Evolutionary conservation across 2,888 invertebrate species (phyloP).

Genomic region (Lordiphosa fenestrarum): DNA sequence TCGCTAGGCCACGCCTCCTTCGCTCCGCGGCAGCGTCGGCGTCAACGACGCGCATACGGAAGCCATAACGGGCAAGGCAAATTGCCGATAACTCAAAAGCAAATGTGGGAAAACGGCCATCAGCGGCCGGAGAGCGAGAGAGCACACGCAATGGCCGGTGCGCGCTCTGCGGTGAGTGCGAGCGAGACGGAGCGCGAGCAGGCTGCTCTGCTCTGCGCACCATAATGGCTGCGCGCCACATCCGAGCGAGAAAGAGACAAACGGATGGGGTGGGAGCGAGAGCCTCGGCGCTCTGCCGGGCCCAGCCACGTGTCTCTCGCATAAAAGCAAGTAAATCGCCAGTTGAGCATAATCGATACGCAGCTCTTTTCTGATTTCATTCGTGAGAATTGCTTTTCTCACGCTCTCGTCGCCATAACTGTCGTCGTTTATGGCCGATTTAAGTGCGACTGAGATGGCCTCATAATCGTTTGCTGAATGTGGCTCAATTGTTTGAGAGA

Average conservation of each 20-base stretch:
- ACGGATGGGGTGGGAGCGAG: slow-evolving; percentile 16
- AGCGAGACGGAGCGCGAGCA: slow-evolving; percentile 50
- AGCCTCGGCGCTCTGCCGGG: slow-evolving; percentile 10
- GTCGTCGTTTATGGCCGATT: slow-evolving; percentile 79
- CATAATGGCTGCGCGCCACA: slow-evolving; percentile 60
- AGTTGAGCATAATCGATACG: slow-evolving; percentile 76
- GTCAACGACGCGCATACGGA: slow-evolving; percentile 72
- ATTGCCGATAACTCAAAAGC: slow-evolving; percentile 78
- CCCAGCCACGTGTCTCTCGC: slow-evolving; percentile 71
- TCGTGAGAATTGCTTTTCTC: slow-evolving; percentile 75
- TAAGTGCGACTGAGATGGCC: slow-evolving; percentile 81
- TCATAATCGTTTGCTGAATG: slow-evolving; percentile 80
- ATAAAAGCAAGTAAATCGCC: slow-evolving; percentile 71
- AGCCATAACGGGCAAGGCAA: slow-evolving; percentile 80
- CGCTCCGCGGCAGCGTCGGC: slow-evolving; percentile 43
- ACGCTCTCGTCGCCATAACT: slow-evolving; percentile 75
- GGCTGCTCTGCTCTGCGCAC: slow-evolving; percentile 45
- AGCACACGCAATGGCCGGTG: slow-evolving; percentile 43
- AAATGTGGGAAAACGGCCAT: slow-evolving; percentile 42
- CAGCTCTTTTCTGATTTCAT: slow-evolving; percentile 64
- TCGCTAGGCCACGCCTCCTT: slow-evolving; percentile 70
- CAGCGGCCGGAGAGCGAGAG: slow-evolving; percentile 36
- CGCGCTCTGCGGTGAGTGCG: slow-evolving; percentile 26
- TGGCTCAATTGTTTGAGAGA: slow-evolving; percentile 68
- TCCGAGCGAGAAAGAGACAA: slow-evolving; percentile 11